These are phyloP conservation scores for Leptodactylus fuscus DNA, from an alignment of 2,113 vertebrate genomes.

Conservation along the genomic window DNA sequence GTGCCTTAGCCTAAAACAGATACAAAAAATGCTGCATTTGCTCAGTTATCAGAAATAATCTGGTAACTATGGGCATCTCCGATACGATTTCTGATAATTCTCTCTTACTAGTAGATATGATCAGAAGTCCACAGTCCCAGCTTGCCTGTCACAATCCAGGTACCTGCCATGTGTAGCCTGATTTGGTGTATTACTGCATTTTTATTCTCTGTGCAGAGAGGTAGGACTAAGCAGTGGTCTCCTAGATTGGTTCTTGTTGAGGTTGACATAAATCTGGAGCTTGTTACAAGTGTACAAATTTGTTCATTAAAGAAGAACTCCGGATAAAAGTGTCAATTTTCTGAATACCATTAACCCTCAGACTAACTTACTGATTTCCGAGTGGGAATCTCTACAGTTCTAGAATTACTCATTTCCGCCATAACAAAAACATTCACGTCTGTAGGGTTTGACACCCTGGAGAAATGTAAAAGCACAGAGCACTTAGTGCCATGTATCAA, in stretches of 20 bases:
- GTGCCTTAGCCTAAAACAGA: too few species aligned
- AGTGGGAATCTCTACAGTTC: neutral
- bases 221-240: neutral
- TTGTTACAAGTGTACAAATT: neutral
- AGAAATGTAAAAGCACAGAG: neutral
- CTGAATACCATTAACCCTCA: neutral
- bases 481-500: slow-evolving; percentile 8
- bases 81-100: too few species aligned
- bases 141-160: too few species aligned
- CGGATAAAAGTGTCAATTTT: neutral
- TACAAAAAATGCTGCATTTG: too few species aligned
- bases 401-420: neutral
- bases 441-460: neutral
- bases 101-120: too few species aligned
- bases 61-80: too few species aligned
- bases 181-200: too few species aligned
- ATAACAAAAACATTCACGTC: neutral
- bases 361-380: neutral
- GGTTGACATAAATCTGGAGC: neutral
- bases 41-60: too few species aligned
- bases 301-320: neutral
- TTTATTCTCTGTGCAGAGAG: neutral
- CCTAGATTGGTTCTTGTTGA: neutral
- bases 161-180: too few species aligned
- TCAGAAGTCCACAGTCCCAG: too few species aligned